Evolutionary conservation across 2,113 vertebrate species (phyloP).

Genomic region (Solenodon paradoxus): DNA sequence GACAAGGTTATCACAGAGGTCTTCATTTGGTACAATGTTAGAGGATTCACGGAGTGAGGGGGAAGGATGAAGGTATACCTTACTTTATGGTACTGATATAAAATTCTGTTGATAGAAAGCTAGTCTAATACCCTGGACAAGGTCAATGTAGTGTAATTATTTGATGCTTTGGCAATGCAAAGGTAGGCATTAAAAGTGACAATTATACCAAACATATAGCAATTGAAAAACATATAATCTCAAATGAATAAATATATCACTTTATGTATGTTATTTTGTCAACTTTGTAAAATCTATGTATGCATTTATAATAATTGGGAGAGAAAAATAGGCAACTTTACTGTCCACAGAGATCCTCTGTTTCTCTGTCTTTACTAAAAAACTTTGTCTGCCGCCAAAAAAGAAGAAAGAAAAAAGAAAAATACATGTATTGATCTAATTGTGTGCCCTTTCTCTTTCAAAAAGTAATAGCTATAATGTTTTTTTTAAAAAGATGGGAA

Average conservation of each 20-base stretch:
- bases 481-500: background rate
- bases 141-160: background rate
- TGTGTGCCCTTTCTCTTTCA: background rate
- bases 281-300: background rate
- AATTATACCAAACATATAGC: background rate
- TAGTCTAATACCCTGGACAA: background rate
- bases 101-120: background rate
- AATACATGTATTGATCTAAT: background rate
- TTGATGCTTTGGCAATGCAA: background rate
- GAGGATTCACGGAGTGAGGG: background rate
- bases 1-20: background rate
- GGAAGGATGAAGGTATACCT: background rate
- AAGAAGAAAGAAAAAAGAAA: no score
- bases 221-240: background rate
- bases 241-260: background rate
- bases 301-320: background rate
- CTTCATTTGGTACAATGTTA: background rate
- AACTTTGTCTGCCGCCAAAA: no score
- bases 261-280: background rate
- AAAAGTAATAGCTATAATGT: background rate
- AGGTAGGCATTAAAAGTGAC: background rate
- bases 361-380: no score
- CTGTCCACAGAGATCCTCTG: no score
- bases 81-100: background rate
- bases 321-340: background rate